Percentiles rank a stretch among this genome's conserved stretches.
Conservation (phyloP, 2,113 vertebrate species). For the Siphamia tubifer region DNA sequence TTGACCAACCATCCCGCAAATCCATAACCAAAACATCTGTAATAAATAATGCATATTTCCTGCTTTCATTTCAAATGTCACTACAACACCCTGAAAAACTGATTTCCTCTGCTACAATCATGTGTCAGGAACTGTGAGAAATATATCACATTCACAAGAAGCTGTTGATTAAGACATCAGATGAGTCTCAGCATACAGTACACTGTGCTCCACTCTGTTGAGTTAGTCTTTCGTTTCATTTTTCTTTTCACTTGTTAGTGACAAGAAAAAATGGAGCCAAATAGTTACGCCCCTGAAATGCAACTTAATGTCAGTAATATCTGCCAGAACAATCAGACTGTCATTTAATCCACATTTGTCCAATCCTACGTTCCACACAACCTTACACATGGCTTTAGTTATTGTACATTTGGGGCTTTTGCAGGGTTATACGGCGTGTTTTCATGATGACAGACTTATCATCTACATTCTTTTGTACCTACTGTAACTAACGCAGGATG, state of each 20-base stretch:
- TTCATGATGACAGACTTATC: conserved; percentile 59
- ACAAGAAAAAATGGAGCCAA: not conserved
- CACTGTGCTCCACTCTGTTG: too few species aligned
- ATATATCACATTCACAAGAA: not conserved
- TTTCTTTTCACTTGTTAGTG: not conserved
- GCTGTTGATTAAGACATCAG: not conserved
- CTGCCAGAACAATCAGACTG: conserved; percentile 18
- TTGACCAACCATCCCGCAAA: too few species aligned
- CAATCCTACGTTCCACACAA: not conserved
- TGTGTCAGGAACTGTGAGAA: not conserved
- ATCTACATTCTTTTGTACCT: conserved; percentile 36
- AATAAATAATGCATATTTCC: too few species aligned
- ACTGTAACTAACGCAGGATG: conserved; percentile 37
- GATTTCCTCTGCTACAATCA: too few species aligned
- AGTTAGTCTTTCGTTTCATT: too few species aligned
- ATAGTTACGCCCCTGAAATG: not conserved
- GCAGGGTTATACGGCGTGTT: conserved; percentile 41
- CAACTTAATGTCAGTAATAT: not conserved
- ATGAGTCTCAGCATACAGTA: not conserved
- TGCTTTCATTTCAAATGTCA: too few species aligned
- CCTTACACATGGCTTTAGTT: conserved; percentile 60
- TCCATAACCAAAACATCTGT: too few species aligned
- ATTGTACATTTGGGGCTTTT: conserved; percentile 39
- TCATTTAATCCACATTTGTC: conserved; percentile 5
- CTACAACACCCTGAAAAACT: too few species aligned